phyloP scores from a whole-genome alignment of 2,888 invertebrate genomes.

The Drosophila fulvimacula region DNA sequence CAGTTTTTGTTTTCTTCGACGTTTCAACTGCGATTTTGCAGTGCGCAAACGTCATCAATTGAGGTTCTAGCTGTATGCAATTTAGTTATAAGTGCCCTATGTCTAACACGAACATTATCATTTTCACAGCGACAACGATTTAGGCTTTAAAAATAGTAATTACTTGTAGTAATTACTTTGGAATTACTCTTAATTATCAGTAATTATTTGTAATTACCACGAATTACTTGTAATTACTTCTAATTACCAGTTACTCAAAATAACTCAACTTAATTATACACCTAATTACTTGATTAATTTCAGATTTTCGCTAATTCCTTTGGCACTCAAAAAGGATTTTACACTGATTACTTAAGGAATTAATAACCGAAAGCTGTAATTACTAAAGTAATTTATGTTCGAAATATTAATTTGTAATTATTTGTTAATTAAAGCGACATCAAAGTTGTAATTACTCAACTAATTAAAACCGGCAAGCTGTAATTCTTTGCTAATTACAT shows the following conservation, averaged over 20 bases:
- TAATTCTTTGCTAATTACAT: conserved; percentile 6
- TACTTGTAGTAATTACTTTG: not conserved
- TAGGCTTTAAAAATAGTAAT: conserved; percentile 1
- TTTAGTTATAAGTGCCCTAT: conserved; percentile 12
- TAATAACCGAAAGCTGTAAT: not conserved
- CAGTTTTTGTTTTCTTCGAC: conserved; percentile 41
- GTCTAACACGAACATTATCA: conserved; percentile 1
- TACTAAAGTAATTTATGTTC: not conserved
- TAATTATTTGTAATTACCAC: not conserved
- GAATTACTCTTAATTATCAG: not conserved
- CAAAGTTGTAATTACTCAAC: conserved; percentile 5
- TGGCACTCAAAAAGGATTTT: not conserved
- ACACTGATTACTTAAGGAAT: not conserved
- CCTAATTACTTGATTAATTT: not conserved
- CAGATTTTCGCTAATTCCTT: not conserved
- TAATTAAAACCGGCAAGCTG: conserved; percentile 1
- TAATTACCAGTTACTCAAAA: not conserved
- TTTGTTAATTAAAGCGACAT: not conserved
- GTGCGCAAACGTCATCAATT: conserved; percentile 32
- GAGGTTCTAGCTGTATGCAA: conserved; percentile 12
- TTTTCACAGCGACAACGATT: conserved; percentile 3
- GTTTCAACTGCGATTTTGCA: conserved; percentile 16
- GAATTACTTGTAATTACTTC: not conserved
- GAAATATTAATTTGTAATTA: not conserved
- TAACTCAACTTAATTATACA: not conserved